These are phyloP conservation scores for Tetragonisca angustula DNA, from an alignment of 2,888 invertebrate genomes.

Conservation along the genomic window DNA sequence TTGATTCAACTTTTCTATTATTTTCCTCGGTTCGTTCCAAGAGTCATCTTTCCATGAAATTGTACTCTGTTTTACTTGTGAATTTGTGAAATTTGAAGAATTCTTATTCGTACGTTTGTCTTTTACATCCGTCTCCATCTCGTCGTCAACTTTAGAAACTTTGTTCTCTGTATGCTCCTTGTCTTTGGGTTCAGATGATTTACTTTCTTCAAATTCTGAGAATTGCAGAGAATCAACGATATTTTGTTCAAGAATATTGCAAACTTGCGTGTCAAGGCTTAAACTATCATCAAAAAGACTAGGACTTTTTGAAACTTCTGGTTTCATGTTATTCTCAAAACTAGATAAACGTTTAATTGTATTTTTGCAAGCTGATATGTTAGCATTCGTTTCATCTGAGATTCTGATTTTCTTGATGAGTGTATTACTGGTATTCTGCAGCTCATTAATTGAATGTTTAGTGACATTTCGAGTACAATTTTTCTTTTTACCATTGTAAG, in stretches of 20 bases:
- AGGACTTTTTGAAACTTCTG: constrained; percentile 80
- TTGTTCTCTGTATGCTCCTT: not conserved
- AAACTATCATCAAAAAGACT: constrained; percentile 87
- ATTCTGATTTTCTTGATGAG: constrained; percentile 37
- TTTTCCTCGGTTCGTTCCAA: constrained; percentile 71
- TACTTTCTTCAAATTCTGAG: constrained; percentile 70
- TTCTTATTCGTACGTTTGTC: constrained; percentile 11
- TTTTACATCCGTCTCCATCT: constrained; percentile 15
- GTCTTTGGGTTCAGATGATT: constrained; percentile 35
- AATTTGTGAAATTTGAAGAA: constrained; percentile 6
- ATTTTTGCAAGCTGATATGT: not conserved
- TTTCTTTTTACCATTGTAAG: not conserved
- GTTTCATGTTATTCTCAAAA: constrained; percentile 22
- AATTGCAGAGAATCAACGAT: constrained; percentile 72
- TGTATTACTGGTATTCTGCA: constrained; percentile 8
- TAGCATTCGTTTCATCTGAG: constrained; percentile 9
- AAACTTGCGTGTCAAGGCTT: constrained; percentile 85
- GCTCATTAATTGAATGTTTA: constrained; percentile 5
- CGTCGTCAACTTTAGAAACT: not conserved
- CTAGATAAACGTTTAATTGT: not conserved
- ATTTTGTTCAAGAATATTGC: constrained; percentile 84
- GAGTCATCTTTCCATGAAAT: constrained; percentile 75
- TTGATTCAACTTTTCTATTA: constrained; percentile 49
- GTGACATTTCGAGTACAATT: constrained; percentile 26
- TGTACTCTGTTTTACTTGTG: constrained; percentile 42